Base-by-base conservation (phyloP, 2,797 vertebrate genomes). In the Anguilla anguilla region DNA sequence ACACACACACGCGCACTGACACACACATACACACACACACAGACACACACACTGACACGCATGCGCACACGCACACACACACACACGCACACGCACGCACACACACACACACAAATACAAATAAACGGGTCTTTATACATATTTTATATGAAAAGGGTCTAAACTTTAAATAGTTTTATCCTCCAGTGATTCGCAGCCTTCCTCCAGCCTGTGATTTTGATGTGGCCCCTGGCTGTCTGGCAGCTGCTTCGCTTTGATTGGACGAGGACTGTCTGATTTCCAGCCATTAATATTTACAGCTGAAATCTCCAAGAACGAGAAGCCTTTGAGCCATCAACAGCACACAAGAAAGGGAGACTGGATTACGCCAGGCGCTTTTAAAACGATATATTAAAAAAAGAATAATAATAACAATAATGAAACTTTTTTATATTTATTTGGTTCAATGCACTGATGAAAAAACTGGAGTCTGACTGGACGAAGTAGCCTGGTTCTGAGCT, bases 131-230 rank as follows among this genome's bases (percentile, higher is more conserved):
- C n/a, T 43, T 85, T 81, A 82, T 88, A 67, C 84, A 64, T 86
- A 67, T 74, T 83, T 86, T 86, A 88, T 55, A 69, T 77, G 55
- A 83, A 86, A 49, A 35, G 64, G 84, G n/a, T 55, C 43, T n/a
- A 85, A 85, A 46, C 67, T 77, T 31, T 51, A 69, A 89, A 86
- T 86, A 74, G 61, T 81, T 81, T 81, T 51, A 81, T 81, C 49
- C 35, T 31, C 85, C 81, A 74, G 81, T 84, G 61, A 82, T 84
- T 57, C 43, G 11, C 28, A 43, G 57, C 31, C 87, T 31, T n/a
- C 39, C 25, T n/a, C 35, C 17, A 46, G 22, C 19, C 43, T 85
- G 74, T 39, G 84, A 88, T 86, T 86, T 61, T 39, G 83, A 77
- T 88, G 84, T 67, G 31, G 61, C 64, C 61, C 35, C 11, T 57